Conservation (phyloP, 2,888 invertebrate genomes). For the Teinopalpus imperialis region DNA sequence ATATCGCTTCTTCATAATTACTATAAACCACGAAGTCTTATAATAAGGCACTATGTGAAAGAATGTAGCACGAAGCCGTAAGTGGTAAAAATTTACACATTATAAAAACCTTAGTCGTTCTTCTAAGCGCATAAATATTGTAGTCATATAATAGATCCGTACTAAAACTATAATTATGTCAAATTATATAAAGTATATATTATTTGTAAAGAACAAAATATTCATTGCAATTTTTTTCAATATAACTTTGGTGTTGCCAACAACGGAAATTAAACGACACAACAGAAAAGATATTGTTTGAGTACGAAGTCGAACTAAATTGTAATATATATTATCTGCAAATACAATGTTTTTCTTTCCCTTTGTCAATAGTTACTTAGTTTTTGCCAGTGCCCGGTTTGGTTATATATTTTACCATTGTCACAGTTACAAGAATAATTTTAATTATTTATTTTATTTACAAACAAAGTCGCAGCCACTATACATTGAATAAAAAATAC, state of each 20-base stretch:
- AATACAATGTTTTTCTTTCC: no score
- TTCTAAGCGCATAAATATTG: slow-evolving; percentile 8
- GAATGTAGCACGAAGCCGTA: slow-evolving; percentile 19
- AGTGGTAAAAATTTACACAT: slow-evolving; percentile 16
- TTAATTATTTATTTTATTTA: no score
- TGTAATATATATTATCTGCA: no score
- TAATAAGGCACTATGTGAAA: slow-evolving; percentile 24
- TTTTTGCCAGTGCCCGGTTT: no score
- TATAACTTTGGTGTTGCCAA: slow-evolving; percentile 12
- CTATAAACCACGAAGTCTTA: slow-evolving; percentile 20
- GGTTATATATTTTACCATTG: no score
- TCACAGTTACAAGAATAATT: no score
- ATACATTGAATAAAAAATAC: no score
- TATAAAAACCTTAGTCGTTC: background rate
- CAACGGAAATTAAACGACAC: background rate
- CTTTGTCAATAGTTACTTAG: no score
- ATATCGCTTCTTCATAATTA: slow-evolving; percentile 21
- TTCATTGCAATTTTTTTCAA: slow-evolving; percentile 24
- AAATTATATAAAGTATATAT: slow-evolving; percentile 15
- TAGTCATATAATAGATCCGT: slow-evolving; percentile 8
- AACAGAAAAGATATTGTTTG: no score
- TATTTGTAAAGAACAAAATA: slow-evolving; percentile 25
- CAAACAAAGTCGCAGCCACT: no score
- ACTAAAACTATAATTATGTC: slow-evolving; percentile 7
- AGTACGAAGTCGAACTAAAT: no score